These are phyloP conservation scores for Alexandromys fortis DNA, from an alignment of 2,113 vertebrate species.

Conservation along the genomic window DNA sequence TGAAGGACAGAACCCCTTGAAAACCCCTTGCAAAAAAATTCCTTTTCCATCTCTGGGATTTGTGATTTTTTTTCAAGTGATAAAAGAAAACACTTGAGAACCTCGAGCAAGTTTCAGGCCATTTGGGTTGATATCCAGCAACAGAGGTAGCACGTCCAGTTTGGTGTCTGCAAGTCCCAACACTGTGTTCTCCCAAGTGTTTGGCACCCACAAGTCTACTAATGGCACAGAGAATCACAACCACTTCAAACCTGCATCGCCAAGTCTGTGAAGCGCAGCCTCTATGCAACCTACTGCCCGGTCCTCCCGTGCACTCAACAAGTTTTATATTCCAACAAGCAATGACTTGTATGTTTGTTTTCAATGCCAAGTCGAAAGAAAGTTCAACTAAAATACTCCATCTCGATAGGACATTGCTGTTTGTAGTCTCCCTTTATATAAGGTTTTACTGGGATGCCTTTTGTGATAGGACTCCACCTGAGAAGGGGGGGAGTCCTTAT, in stretches of 20 bases:
- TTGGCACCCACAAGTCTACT: too few relatives aligned
- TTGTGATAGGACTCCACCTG: neutral
- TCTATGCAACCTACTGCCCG: accelerated
- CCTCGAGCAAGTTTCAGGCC: neutral
- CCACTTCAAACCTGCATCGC: too few relatives aligned
- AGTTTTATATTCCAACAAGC: neutral
- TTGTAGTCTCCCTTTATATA: neutral
- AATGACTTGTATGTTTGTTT: neutral
- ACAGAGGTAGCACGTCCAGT: too few relatives aligned
- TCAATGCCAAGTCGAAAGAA: neutral
- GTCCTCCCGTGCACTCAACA: neutral
- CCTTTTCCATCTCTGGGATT: neutral
- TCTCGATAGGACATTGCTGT: neutral
- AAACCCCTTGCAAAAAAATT: neutral
- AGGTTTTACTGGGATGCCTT: neutral
- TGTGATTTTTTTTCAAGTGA: neutral
- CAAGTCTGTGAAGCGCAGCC: neutral
- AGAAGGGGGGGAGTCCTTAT: neutral
- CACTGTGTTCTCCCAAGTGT: neutral
- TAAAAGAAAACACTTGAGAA: neutral
- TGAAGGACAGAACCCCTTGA: neutral
- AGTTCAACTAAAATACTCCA: neutral
- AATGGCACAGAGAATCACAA: neutral
- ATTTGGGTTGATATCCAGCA: neutral
- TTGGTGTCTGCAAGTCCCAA: too few relatives aligned